Base-by-base conservation (phyloP, 2,113 vertebrate genomes). In the Sylvia atricapilla region DNA sequence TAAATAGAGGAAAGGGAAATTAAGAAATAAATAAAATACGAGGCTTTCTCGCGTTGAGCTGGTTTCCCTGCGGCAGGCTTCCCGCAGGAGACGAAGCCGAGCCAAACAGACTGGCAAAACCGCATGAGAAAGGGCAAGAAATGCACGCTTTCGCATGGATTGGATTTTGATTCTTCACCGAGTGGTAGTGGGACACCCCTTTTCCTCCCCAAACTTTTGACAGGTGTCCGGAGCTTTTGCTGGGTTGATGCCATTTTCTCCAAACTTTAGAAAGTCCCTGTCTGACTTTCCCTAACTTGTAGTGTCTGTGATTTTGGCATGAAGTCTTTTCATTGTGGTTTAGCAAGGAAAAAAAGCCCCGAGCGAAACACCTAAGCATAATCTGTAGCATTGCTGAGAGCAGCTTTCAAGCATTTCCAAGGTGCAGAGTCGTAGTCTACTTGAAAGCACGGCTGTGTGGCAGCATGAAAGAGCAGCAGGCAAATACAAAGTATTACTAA, bases 1-100 rank as follows among this genome's bases (percentile, higher is more conserved):
- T 84, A 59, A 78, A 84, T 20, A 56, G 50, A 56, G 21, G 13
- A 35, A 50, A 33, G 15, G 7, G n/a, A n/a, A 47, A 55, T 43
- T 35, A 73, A 44, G 15, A 50, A 74, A 60, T 24, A 23, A 25
- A 17, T 41, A 17, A 43, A 53, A 24, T 21, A 3, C 2, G 10
- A 30, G 25, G 47, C 37, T 93, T 58, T 74, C 47, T 94, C 13
- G 79, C 67, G 30, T 75, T 44, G 89, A 68, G 75, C 75, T 88
- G 79, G 86, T 73, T 96, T 59, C 86, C 91, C 94, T 83, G 93
- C 86, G 86, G 89, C 83, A 86, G 72, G 63, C 68, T 95, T 90
- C 89, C 94, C 80, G 80, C 56, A 6, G 86, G 84, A 78, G 77
- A 41, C 9, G 13, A 55, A 91, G 91, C 93, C 96, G 62, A 96